phyloP scores from a whole-genome alignment of 2,797 vertebrate genomes.

The Apogon talboti region DNA sequence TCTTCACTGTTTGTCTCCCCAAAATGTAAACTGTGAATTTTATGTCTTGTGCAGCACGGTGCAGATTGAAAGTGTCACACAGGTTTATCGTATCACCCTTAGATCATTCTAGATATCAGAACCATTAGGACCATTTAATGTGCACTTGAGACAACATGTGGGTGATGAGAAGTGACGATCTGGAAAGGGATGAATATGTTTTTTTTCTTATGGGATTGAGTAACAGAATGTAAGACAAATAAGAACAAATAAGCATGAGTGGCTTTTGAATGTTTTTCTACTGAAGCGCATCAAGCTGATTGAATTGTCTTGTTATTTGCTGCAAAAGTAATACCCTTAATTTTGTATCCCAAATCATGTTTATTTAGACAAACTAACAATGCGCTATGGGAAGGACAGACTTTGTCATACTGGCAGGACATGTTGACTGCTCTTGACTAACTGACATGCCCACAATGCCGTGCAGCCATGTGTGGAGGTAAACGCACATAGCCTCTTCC shows the following conservation, averaged over 20 bases:
- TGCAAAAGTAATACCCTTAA: constrained; percentile 1
- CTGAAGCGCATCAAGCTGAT: background rate
- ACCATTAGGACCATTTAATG: constrained; percentile 62
- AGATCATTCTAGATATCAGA: constrained; percentile 66
- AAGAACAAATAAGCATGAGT: background rate
- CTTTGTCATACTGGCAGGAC: constrained; percentile 49
- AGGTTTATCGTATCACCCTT: constrained; percentile 17
- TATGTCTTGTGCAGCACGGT: background rate
- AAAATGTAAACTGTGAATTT: too few relatives aligned
- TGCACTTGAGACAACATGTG: constrained; percentile 8
- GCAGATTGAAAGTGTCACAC: constrained; percentile 23
- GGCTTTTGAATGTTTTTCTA: background rate
- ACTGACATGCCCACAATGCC: constrained; percentile 62
- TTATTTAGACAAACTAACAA: constrained; percentile 57
- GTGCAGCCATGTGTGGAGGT: constrained; percentile 68
- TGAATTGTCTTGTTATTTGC: background rate
- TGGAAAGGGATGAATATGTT: background rate
- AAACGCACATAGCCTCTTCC: constrained; percentile 55
- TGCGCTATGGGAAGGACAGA: constrained; percentile 33
- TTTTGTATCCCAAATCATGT: constrained; percentile 6
- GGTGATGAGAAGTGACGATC: constrained; percentile 22
- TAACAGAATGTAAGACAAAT: constrained; percentile 9
- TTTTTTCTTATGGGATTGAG: constrained; percentile 19
- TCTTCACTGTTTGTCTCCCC: background rate
- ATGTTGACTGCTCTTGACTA: constrained; percentile 30